Evolutionary conservation across 2,113 vertebrate species (phyloP), one percentile per base, ranked within the genome.

Genomic region (Corythornis madagascariensis): DNA sequence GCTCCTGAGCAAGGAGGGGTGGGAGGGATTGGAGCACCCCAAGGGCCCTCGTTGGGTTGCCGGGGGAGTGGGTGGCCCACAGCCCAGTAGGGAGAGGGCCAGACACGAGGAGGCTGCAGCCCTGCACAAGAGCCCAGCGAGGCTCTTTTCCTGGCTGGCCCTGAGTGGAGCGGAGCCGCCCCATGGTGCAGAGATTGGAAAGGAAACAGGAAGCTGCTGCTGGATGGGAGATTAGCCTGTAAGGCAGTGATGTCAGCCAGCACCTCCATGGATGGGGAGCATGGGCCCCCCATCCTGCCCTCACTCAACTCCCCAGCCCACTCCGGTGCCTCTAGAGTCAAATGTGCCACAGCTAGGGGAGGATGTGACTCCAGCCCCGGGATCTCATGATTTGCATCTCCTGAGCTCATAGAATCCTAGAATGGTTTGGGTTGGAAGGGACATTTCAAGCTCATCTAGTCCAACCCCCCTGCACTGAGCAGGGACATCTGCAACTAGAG

Each of bases 131-230:
- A 84, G 43, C 72, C 42, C 92, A 92, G 82, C 90, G 84, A 78
- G 79, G 24, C 14, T 45, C 70, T 91, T 47, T 97, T 97, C 97
- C 97, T 97, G 96, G 69, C 84, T 86, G 90, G 89, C 75, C 59
- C 63, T 5, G 1, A 65, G 88, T 7, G 7, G 69, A 29, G 78
- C 47, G 78, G 80, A 91, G 90, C 76, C 79, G 35, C 93, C 91
- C 93, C 40, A 7, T 45, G 1, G 26, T 0, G 55, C 90, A 79
- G 19, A 71, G 93, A 67, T 65, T 96, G 94, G 92, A 96, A 88
- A 93, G 96, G 97, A 97, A 97, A 97, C 66, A 12, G 97, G 97
- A 97, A 97, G 47, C 86, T 85, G 95, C 93, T 97, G 96, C 88
- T 87, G 82, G 71, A 67, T 0, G 5, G 33, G 89, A 97, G 94